A percentile compares a stretch with the other conserved stretches of the same genome.
Evolutionary conservation across 2,888 invertebrate genomes (phyloP).

Genomic region (Phyllotreta striolata): DNA sequence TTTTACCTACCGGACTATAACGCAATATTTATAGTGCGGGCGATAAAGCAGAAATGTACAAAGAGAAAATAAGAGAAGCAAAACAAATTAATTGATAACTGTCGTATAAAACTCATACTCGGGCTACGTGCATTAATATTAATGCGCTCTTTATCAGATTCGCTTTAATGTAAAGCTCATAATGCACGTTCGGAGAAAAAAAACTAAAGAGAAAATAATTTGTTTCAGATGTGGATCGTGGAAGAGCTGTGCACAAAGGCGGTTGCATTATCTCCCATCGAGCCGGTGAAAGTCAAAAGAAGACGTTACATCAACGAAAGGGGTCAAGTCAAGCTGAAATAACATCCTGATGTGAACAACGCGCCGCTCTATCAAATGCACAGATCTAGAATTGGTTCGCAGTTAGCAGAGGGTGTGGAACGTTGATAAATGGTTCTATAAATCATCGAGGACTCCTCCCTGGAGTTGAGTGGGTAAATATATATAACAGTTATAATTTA

Average conservation of each 20-base stretch:
- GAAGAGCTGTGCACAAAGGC: conserved; percentile 39
- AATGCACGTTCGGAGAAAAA: background rate
- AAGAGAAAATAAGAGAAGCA: no score
- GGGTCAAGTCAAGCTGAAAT: conserved; percentile 62
- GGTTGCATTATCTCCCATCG: conserved; percentile 54
- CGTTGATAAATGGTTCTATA: conserved; percentile 63
- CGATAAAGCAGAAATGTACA: no score
- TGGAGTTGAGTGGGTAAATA: conserved; percentile 63
- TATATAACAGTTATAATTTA: conserved; percentile 64
- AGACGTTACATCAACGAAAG: conserved; percentile 62
- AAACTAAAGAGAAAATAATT: conserved; percentile 38
- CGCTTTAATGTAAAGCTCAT: background rate
- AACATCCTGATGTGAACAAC: conserved; percentile 58
- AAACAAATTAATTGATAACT: no score
- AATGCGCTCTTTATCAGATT: no score
- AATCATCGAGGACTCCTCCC: conserved; percentile 62
- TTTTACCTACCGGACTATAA: no score
- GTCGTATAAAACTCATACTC: no score
- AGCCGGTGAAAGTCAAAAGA: conserved; percentile 61
- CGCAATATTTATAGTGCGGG: no score
- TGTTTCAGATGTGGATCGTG: conserved; percentile 37
- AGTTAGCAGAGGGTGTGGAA: conserved; percentile 64
- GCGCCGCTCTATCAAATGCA: conserved; percentile 51
- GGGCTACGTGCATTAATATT: no score
- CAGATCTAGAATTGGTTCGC: conserved; percentile 68